phyloP scores from a whole-genome alignment of 2,888 invertebrate genomes.

The Epicampocera succincta region DNA sequence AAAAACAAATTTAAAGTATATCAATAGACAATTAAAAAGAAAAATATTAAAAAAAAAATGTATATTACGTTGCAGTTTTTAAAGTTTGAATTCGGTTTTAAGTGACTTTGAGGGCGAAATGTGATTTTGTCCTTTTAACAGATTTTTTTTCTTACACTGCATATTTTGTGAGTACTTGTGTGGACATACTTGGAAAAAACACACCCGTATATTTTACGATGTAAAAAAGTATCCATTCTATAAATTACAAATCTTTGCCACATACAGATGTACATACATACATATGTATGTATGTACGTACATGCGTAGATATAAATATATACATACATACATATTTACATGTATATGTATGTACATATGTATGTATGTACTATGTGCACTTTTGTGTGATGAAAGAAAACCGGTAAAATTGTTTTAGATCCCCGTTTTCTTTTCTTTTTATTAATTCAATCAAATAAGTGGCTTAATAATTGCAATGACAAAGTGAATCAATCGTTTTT shows the following conservation, averaged over 20 bases:
- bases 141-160: background rate
- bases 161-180: constrained; percentile 17
- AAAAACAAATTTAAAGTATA: background rate
- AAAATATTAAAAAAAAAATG: too few relatives aligned
- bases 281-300: background rate
- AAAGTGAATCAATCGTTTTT: constrained; percentile 6
- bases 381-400: constrained; percentile 5
- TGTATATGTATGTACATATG: background rate
- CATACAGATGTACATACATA: background rate
- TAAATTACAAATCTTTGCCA: constrained; percentile 25
- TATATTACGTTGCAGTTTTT: background rate
- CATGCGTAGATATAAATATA: background rate
- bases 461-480: background rate
- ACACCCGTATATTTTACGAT: constrained; percentile 61
- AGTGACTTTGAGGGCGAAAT: too few relatives aligned
- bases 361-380: background rate
- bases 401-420: constrained; percentile 30
- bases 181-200: constrained; percentile 38
- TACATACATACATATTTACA: background rate
- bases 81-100: too few relatives aligned
- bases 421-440: background rate
- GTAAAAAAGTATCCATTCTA: constrained; percentile 24
- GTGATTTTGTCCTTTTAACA: too few relatives aligned
- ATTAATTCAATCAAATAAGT: background rate
- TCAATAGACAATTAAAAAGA: background rate